Base-by-base conservation (phyloP, 2,888 invertebrate species). In the Lepidochrysops patricia region DNA sequence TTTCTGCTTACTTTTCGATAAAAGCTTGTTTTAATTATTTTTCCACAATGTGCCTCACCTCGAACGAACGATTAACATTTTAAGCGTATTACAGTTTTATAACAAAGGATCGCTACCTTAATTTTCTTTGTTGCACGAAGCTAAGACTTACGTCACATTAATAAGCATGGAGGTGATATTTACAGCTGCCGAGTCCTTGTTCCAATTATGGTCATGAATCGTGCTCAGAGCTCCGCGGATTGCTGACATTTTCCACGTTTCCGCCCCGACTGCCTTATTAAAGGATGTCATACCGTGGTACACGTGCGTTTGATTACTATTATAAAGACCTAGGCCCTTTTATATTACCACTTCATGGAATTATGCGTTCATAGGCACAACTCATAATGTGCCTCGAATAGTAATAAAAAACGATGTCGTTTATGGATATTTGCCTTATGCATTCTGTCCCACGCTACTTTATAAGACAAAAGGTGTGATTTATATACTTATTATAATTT, bases 161-260 rank as follows among this genome's bases (percentile, higher is more conserved):
- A 82, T 82, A 78, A 84, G 78, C 79, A 79, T 77, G 75, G 77
- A 78, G 72, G 77, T 79, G 82, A 83, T 88, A 85, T 86, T 86
- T 82, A 79, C 86, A 87, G 86, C 85, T 86, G 85, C 80, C 67
- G 69, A 82, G 85, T 85, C 86, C 89, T 89, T 86, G 86, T 84
- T 79, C 87, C 83, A 83, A 84, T 87, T 88, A 87, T 82, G 87
- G 88, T 69, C 80, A 82, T 80, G 84, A 84, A 77, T 88, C 88
- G 88, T 87, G 86, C 84, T 78, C 77, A 72, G 71, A 71, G 78
- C 80, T 77, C 73, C 68, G 76, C 79, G 81, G 80, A 87, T 87
- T 83, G 83, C 86, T 80, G 79, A 81, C 84, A 88, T 88, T 88
- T 87, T 86, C 84, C 77, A 84, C 77, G 80, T 88, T 88, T 89